Evolutionary conservation across 1,140 invertebrate species (phyloP), one percentile per base, ranked within the genome.

Genomic region (Lasioglossum baleicum): DNA sequence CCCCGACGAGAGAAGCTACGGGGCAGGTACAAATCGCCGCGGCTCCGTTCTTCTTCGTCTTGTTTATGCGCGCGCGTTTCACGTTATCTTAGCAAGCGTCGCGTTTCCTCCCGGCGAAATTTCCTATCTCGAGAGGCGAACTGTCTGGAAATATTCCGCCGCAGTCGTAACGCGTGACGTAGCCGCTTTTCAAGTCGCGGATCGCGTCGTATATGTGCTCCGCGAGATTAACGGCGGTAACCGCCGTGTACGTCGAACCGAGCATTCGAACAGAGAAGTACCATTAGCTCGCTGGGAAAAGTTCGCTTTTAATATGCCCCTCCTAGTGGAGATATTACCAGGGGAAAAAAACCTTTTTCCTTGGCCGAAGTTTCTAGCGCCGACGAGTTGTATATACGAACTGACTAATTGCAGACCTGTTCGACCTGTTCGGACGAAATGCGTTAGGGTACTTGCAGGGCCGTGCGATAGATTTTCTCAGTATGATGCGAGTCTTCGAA

Each of bases 11-110:
- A 10, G 44, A 48, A 48, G 58, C 69, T 71, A 81, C 61, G 66
- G 76, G 73, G 56, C 79, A 74, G 51, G 60, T 83, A 83, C 72
- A 81, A 81, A 83, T 81, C 79, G 82, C 35, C 44, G 71, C n/a
- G 48, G 10, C 22, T 65, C 22, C 60, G 44, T 26, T 17, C 58
- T 58, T 67, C 67, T 71, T 58, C 35, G 22, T 61, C 65, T 75
- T 70, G 51, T 81, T 44, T 53, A 40, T 63, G 48, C 67, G 53
- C 17, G 40, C 6, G 63, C 40, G 56, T 63, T 71, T 70, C 67
- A 22, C 53, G 60, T 81, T 81, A 83, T 76, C 79, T 80, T 42
- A 20, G 31, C 13, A 40, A 11, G 53, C 15, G 31, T 56, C 35
- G 44, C 35, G n/a, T 56, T 70, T 70, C 31, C 8, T 56, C 53